phyloP scores from a whole-genome alignment of 2,888 invertebrate genomes.

The Apotomis betuletana region DNA sequence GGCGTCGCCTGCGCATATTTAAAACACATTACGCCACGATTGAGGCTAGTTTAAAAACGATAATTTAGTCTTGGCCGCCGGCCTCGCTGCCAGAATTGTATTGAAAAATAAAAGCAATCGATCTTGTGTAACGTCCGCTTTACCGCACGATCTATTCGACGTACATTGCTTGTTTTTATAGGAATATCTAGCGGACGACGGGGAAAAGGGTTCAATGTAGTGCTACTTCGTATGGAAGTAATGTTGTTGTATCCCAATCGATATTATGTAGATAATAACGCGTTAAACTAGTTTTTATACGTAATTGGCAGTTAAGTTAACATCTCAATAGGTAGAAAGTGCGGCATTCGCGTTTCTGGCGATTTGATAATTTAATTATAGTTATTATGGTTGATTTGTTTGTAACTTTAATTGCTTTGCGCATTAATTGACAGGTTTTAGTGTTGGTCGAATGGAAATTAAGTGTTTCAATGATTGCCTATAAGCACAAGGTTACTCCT shows the following conservation, averaged over 20 bases:
- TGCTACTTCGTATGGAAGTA: background rate
- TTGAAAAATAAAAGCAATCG: constrained; percentile 35
- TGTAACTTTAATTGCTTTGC: constrained; percentile 32
- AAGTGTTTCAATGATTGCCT: constrained; percentile 3
- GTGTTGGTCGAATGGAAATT: constrained; percentile 9
- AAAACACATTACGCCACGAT: constrained; percentile 66
- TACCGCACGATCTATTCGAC: constrained; percentile 2
- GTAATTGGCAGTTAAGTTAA: constrained; percentile 53
- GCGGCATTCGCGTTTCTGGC: constrained; percentile 41
- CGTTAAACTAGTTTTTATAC: constrained; percentile 50
- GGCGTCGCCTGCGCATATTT: constrained; percentile 60
- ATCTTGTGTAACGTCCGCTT: constrained; percentile 19
- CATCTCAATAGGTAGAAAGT: constrained; percentile 55
- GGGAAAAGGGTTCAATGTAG: background rate
- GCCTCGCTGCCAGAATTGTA: constrained; percentile 39
- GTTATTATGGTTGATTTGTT: constrained; percentile 34
- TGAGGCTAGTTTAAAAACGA: constrained; percentile 68
- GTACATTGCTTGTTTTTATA: constrained; percentile 3
- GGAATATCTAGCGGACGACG: background rate
- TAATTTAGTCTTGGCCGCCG: constrained; percentile 57
- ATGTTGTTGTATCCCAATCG: constrained; percentile 17
- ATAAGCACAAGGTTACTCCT: background rate
- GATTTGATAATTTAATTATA: constrained; percentile 38
- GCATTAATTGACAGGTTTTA: constrained; percentile 24
- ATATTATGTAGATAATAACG: constrained; percentile 33